These are phyloP conservation scores for Cremastinae sp. DNA, from an alignment of 2,888 invertebrate genomes.

Conservation along the genomic window DNA sequence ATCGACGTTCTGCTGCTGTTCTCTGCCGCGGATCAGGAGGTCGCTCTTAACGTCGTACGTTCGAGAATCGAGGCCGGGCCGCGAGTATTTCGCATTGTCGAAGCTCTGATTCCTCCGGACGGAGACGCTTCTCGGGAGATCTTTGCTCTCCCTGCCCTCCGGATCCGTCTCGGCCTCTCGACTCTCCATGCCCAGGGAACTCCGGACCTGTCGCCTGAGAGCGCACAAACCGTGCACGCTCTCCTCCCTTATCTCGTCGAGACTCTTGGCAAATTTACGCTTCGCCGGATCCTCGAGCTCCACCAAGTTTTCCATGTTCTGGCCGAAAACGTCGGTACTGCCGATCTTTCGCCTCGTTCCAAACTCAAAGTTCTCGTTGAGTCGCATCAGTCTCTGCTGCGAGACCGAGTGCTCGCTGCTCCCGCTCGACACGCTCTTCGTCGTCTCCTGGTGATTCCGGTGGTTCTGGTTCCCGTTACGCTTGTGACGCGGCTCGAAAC, in stretches of 20 bases:
- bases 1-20: slow-evolving; percentile 58
- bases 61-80: slow-evolving; percentile 69
- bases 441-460: slow-evolving; percentile 41
- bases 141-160: slow-evolving; percentile 55
- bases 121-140: slow-evolving; percentile 58
- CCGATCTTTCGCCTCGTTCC: slow-evolving; percentile 71
- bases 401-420: slow-evolving; percentile 61
- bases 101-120: slow-evolving; percentile 77
- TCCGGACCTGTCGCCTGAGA: slow-evolving; percentile 68
- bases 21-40: slow-evolving; percentile 59
- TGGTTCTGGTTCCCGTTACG: slow-evolving; percentile 43
- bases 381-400: slow-evolving; percentile 65
- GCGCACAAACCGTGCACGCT: slow-evolving; percentile 45
- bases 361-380: slow-evolving; percentile 76
- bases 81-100: slow-evolving; percentile 70
- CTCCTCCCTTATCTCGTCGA: slow-evolving; percentile 76
- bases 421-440: slow-evolving; percentile 45
- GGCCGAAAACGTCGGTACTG: slow-evolving; percentile 78
- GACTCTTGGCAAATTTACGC: slow-evolving; percentile 73
- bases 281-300: slow-evolving; percentile 76
- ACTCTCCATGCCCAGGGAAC: slow-evolving; percentile 68
- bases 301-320: slow-evolving; percentile 77
- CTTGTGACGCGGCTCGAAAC: slow-evolving; percentile 72
- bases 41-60: slow-evolving; percentile 74
- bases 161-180: slow-evolving; percentile 46